Conservation (phyloP, 2,888 invertebrate genomes). For the Leptopilina drosophilae region DNA sequence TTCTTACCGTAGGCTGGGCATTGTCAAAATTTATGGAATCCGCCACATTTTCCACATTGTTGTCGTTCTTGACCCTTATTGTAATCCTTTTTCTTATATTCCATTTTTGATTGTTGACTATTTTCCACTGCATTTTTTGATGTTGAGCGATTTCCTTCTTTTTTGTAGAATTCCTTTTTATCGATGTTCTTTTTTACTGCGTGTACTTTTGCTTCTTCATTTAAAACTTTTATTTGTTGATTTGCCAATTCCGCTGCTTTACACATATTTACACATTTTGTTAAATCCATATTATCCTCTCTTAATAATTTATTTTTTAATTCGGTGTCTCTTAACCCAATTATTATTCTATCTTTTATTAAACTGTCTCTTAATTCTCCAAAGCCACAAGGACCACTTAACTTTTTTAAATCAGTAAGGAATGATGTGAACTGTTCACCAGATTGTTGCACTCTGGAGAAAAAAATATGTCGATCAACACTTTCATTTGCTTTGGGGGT, state of each 20-base stretch:
- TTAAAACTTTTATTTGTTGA: slow-evolving; percentile 47
- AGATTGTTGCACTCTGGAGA: too few species aligned
- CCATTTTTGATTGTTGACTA: slow-evolving; percentile 1
- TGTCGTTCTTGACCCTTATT: slow-evolving; percentile 14
- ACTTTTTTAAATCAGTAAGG: too few species aligned
- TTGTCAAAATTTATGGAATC: slow-evolving; percentile 37
- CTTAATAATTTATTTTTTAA: slow-evolving; percentile 56
- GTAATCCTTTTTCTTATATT: slow-evolving; percentile 13
- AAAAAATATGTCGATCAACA: too few species aligned
- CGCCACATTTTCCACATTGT: slow-evolving; percentile 48
- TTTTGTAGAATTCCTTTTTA: not conserved
- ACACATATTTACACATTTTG: slow-evolving; percentile 54
- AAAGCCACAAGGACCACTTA: too few species aligned
- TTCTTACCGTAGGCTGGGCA: slow-evolving; percentile 53
- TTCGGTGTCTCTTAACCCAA: slow-evolving; percentile 34
- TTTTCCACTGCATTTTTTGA: not conserved
- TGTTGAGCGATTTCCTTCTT: not conserved
- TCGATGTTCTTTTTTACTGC: slow-evolving; percentile 7
- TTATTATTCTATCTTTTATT: too few species aligned
- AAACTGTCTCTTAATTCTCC: too few species aligned
- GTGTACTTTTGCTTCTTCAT: slow-evolving; percentile 39
- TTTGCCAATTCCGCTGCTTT: slow-evolving; percentile 55
- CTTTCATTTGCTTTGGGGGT: slow-evolving; percentile 50
- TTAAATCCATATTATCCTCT: slow-evolving; percentile 53
- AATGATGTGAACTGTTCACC: too few species aligned